A percentile compares a stretch with the other conserved stretches of the same genome.
phyloP scores from a whole-genome alignment of 2,113 vertebrate genomes.

The Nannobrachium achirus region DNA sequence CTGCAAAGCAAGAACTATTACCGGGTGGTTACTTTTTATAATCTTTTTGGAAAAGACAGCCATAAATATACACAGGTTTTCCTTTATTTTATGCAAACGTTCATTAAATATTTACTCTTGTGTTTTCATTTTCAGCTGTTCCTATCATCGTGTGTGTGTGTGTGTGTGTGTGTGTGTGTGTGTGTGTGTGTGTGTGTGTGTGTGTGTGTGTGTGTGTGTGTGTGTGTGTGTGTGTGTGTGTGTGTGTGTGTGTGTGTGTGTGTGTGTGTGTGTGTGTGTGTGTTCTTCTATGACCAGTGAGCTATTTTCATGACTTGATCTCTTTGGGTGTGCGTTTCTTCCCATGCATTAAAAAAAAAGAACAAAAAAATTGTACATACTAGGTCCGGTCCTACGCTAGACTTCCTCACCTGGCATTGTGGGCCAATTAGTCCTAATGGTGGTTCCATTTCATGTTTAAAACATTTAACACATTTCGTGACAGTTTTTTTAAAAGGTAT shows the following conservation, averaged over 20 bases:
- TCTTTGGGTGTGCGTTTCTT: too few relatives aligned
- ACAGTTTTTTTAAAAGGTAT: too few relatives aligned
- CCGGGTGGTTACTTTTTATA: slow-evolving; percentile 78
- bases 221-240: too few relatives aligned
- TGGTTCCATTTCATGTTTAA: too few relatives aligned
- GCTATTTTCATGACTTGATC: too few relatives aligned
- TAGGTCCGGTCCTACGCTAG: too few relatives aligned
- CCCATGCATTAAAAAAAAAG: too few relatives aligned
- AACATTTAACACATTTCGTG: too few relatives aligned
- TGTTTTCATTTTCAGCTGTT: slow-evolving; percentile 6
- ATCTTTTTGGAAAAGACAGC: slow-evolving; percentile 70
- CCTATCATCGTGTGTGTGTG: slow-evolving; percentile 4
- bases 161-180: background rate
- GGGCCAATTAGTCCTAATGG: too few relatives aligned
- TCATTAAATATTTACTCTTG: slow-evolving; percentile 22
- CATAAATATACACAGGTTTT: slow-evolving; percentile 67
- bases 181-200: background rate
- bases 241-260: background rate
- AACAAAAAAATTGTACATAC: too few relatives aligned
- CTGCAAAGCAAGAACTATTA: slow-evolving; percentile 80
- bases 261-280: background rate
- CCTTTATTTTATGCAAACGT: slow-evolving; percentile 37
- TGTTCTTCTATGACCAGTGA: too few relatives aligned
- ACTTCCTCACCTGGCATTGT: too few relatives aligned
- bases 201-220: background rate